Conservation (phyloP, 2,113 vertebrate species). For the Pardalotus punctatus region DNA sequence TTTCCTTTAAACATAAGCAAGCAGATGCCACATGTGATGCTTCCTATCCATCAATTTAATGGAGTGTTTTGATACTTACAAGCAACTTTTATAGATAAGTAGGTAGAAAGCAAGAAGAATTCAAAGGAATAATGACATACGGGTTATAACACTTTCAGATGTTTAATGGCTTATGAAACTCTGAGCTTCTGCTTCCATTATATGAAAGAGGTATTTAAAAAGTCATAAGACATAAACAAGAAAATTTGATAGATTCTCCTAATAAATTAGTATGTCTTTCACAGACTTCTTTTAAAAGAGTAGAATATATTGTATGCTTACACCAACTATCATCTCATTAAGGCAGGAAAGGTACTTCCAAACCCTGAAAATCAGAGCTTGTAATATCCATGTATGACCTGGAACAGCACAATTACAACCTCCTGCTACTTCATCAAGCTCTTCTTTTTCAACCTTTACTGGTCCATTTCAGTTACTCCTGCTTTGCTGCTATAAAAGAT, state of each 20-base stretch:
- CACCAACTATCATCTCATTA: not conserved
- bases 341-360: not conserved
- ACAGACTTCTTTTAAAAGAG: not conserved
- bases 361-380: not conserved
- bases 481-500: not conserved
- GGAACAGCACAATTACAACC: not conserved
- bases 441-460: not conserved
- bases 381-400: not conserved
- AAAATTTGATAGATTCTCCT: not conserved
- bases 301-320: not conserved
- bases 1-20: not conserved
- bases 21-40: not conserved
- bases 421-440: not conserved
- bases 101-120: not conserved
- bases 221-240: not conserved
- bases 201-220: not conserved
- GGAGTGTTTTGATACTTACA: not conserved
- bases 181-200: not conserved
- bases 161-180: not conserved
- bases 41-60: not conserved
- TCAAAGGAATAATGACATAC: not conserved
- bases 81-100: not conserved
- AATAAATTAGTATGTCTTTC: not conserved
- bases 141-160: not conserved
- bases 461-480: not conserved